Evolutionary conservation across 2,797 vertebrate species (phyloP).

Genomic region (Chrosomus eos): DNA sequence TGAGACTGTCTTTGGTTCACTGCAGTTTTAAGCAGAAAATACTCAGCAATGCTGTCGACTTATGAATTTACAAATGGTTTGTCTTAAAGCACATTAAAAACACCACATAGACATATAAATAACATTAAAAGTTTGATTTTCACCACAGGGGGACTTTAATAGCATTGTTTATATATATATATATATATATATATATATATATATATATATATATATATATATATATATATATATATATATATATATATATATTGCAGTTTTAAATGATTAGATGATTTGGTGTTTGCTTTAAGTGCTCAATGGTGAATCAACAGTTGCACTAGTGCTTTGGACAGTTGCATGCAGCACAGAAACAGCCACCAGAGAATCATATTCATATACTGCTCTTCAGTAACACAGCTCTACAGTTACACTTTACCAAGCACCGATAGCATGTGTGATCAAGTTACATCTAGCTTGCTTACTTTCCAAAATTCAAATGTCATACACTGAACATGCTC

Average conservation of each 20-base stretch:
- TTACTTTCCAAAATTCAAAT: constrained; percentile 23
- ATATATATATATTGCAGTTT: background rate
- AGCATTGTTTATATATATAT: too few relatives aligned
- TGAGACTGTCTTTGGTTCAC: too few relatives aligned
- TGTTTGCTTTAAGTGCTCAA: background rate
- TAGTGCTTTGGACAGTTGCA: background rate
- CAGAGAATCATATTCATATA: constrained; percentile 1
- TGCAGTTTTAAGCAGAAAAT: too few relatives aligned
- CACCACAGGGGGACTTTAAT: too few relatives aligned
- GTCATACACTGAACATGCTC: background rate
- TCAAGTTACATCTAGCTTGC: constrained; percentile 56
- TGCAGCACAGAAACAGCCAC: background rate
- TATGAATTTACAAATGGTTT: too few relatives aligned
- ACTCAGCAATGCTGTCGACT: too few relatives aligned
- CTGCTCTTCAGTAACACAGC: constrained; percentile 32
- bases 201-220: too few relatives aligned
- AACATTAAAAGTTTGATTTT: too few relatives aligned
- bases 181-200: too few relatives aligned
- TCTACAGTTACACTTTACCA: constrained; percentile 58
- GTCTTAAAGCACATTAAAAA: too few relatives aligned
- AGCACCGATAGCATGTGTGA: constrained; percentile 32
- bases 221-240: too few relatives aligned
- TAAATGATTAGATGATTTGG: background rate
- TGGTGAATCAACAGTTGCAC: background rate
- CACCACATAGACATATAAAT: too few relatives aligned